These are phyloP conservation scores for Psylliodes chrysocephalus DNA, from an alignment of 2,888 invertebrate species.

Conservation along the genomic window DNA sequence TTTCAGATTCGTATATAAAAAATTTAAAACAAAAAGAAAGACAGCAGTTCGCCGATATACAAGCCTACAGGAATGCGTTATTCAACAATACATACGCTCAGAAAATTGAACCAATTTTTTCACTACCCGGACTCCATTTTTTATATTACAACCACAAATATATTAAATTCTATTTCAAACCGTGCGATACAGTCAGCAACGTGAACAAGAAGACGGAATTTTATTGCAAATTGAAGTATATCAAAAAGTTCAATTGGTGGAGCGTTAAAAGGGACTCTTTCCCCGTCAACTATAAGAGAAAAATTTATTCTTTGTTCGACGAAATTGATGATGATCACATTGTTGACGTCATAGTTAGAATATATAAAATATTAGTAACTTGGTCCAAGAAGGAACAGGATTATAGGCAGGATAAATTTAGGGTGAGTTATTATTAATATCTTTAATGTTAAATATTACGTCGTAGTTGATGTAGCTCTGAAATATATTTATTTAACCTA, in stretches of 20 bases:
- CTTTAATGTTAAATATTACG: too few species aligned
- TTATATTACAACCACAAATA: slow-evolving; percentile 29
- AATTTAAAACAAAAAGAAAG: not conserved
- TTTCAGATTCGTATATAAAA: slow-evolving; percentile 23
- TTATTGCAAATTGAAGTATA: slow-evolving; percentile 31
- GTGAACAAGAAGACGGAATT: slow-evolving; percentile 29
- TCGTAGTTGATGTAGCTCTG: too few species aligned
- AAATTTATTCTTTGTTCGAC: slow-evolving; percentile 27
- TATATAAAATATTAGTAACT: slow-evolving; percentile 16
- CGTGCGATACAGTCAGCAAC: slow-evolving; percentile 14
- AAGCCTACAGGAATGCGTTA: slow-evolving; percentile 15
- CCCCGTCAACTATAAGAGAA: slow-evolving; percentile 31
- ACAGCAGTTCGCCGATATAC: not conserved
- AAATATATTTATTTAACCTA: too few species aligned
- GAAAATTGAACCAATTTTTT: slow-evolving; percentile 21
- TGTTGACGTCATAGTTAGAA: slow-evolving; percentile 10
- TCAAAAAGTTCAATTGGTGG: slow-evolving; percentile 29
- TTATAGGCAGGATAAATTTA: slow-evolving; percentile 26
- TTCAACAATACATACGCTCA: slow-evolving; percentile 18
- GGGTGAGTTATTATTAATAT: slow-evolving; percentile 32
- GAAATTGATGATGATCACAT: slow-evolving; percentile 22
- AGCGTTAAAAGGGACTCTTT: slow-evolving; percentile 36
- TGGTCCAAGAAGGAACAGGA: slow-evolving; percentile 30
- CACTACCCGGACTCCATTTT: slow-evolving; percentile 24
- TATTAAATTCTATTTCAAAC: slow-evolving; percentile 34